Evolutionary conservation across 2,113 vertebrate genomes (phyloP).

Genomic region (Thalassarche chlororhynchos): DNA sequence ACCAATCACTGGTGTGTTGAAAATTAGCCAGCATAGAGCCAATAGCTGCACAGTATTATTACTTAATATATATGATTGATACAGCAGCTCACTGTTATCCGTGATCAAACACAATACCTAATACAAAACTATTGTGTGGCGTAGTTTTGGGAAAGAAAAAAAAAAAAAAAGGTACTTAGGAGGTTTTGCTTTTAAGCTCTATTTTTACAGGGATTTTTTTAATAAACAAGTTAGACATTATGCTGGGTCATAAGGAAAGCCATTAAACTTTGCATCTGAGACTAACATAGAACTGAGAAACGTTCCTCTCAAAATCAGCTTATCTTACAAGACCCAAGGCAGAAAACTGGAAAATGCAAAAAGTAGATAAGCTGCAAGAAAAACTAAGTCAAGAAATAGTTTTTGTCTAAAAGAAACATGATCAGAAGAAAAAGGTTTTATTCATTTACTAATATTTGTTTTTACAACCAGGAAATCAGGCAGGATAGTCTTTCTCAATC

Average conservation of each 20-base stretch:
- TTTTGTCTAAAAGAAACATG: not conserved
- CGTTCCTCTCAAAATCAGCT: not conserved
- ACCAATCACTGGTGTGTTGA: slow-evolving; percentile 3
- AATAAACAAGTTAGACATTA: not conserved
- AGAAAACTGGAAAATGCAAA: not conserved
- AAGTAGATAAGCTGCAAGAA: not conserved
- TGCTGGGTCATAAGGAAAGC: not conserved
- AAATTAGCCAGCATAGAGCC: slow-evolving; percentile 38
- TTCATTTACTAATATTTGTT: not conserved
- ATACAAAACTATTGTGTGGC: not conserved
- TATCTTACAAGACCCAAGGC: not conserved
- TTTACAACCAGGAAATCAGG: not conserved
- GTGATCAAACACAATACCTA: not conserved
- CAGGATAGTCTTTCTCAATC: not conserved
- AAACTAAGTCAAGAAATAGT: not conserved
- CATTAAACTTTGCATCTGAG: not conserved
- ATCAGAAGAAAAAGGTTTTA: not conserved
- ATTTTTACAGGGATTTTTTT: not conserved
- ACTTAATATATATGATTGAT: slow-evolving; percentile 17
- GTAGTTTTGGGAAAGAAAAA: not conserved
- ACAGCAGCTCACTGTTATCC: not conserved
- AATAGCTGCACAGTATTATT: not conserved
- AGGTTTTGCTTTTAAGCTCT: not conserved
- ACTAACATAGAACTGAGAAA: not conserved
- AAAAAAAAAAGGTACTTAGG: not conserved